Evolutionary conservation across 2,797 vertebrate species (phyloP).

Genomic region (Threskiornis aethiopicus): DNA sequence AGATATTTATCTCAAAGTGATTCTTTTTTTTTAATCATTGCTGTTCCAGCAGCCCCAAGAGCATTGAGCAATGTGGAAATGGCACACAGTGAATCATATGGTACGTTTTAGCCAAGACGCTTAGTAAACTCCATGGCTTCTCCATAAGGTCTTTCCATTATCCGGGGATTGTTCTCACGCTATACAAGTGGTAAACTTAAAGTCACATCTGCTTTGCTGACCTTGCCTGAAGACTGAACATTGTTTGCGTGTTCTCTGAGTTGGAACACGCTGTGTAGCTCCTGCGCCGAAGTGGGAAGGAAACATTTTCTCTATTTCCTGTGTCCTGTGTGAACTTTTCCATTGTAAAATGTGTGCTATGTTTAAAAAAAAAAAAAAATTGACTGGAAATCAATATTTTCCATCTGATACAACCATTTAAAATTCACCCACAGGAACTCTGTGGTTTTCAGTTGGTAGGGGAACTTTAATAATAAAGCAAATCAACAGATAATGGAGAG

Average conservation of each 20-base stretch:
- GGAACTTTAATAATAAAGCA: neutral
- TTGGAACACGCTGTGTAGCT: constrained; percentile 15
- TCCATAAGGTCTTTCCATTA: constrained; percentile 57
- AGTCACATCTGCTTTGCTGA: constrained; percentile 59
- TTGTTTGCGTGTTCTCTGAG: constrained; percentile 9
- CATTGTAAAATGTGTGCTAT: neutral
- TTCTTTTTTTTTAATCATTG: neutral
- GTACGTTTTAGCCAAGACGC: neutral
- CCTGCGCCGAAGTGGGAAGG: constrained; percentile 18
- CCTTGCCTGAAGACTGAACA: neutral
- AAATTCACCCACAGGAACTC: neutral
- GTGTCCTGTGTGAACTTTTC: constrained; percentile 36
- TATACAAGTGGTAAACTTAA: neutral
- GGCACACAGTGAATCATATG: neutral
- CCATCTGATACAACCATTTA: neutral
- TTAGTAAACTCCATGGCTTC: neutral
- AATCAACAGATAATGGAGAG: neutral
- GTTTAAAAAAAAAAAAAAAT: neutral
- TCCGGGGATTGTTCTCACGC: constrained; percentile 58
- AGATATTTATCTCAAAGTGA: neutral
- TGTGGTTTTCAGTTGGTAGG: neutral
- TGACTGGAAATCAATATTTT: neutral
- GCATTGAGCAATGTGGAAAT: constrained; percentile 41
- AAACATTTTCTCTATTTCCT: constrained; percentile 33
- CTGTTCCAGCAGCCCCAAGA: neutral